These are phyloP conservation scores for Python bivittatus DNA, from an alignment of 2,113 vertebrate genomes.

Conservation along the genomic window DNA sequence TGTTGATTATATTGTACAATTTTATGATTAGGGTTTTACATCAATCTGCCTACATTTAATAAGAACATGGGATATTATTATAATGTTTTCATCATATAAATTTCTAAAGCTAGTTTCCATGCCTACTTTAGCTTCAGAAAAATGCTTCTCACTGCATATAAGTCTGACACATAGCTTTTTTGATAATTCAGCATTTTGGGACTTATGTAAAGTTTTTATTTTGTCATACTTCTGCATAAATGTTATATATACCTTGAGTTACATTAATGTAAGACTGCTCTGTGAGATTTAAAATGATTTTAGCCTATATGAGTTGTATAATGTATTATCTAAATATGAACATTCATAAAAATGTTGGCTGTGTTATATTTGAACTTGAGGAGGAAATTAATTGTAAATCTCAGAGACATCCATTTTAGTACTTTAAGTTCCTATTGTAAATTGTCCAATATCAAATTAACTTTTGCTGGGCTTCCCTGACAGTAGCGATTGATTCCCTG, in stretches of 20 bases:
- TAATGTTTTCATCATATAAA: not conserved
- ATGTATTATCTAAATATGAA: not conserved
- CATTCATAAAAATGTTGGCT: not conserved
- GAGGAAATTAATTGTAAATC: not conserved
- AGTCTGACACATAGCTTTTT: not conserved
- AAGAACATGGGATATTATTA: not conserved
- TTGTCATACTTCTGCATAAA: not conserved
- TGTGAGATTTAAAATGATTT: not conserved
- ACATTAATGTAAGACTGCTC: not conserved
- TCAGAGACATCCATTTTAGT: not conserved
- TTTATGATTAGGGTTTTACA: not conserved
- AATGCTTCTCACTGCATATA: not conserved
- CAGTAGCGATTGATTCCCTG: not conserved
- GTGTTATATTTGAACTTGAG: not conserved
- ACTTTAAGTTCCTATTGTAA: not conserved
- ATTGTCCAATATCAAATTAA: not conserved
- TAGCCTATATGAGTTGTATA: not conserved
- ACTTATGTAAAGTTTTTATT: not conserved
- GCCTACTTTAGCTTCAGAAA: not conserved
- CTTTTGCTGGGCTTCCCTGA: not conserved
- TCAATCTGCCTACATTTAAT: not conserved
- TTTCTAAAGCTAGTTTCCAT: not conserved
- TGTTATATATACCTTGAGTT: not conserved
- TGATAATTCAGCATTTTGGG: not conserved
- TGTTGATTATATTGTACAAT: not conserved